Evolutionary conservation across 2,113 vertebrate genomes (phyloP).

Genomic region (Colistium nudipinnis): DNA sequence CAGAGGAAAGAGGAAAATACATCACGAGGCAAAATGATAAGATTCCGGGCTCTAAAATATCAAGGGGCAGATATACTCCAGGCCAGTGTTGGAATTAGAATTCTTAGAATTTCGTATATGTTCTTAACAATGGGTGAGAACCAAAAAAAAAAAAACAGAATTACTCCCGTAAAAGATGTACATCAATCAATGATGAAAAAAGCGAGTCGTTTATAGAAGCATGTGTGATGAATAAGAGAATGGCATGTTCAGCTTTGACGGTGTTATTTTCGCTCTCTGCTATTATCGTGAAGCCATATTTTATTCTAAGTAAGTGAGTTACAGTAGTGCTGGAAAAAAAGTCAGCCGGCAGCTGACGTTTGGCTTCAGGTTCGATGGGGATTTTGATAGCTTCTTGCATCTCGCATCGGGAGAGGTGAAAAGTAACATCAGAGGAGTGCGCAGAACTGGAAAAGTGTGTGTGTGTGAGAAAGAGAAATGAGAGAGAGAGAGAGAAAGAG

Average conservation of each 20-base stretch:
- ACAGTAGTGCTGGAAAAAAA: too few relatives aligned
- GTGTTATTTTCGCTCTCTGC: too few relatives aligned
- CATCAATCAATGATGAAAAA: slow-evolving; percentile 23
- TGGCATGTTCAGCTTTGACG: slow-evolving; percentile 18
- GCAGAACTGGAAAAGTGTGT: slow-evolving; percentile 25
- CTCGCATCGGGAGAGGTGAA: slow-evolving; percentile 27
- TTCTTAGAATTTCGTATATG: slow-evolving; percentile 26
- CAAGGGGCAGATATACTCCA: slow-evolving; percentile 33
- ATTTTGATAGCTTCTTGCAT: slow-evolving; percentile 34
- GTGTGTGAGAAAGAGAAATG: slow-evolving; percentile 16
- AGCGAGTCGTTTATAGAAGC: slow-evolving; percentile 1
- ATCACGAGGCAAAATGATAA: slow-evolving; percentile 38
- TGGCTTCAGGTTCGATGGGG: slow-evolving; percentile 11
- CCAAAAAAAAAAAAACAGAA: slow-evolving; percentile 16
- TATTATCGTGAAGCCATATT: too few relatives aligned
- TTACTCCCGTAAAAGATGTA: slow-evolving; percentile 7
- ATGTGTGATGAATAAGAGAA: slow-evolving; percentile 16
- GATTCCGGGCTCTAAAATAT: slow-evolving; percentile 42
- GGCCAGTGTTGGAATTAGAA: slow-evolving; percentile 23
- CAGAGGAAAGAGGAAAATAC: slow-evolving; percentile 42
- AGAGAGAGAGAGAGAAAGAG: slow-evolving; percentile 19
- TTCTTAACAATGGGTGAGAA: slow-evolving; percentile 21
- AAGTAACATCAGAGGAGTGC: slow-evolving; percentile 36
- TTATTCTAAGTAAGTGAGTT: too few relatives aligned
- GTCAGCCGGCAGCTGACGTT: too few relatives aligned